A percentile compares a stretch with the other conserved stretches of the same genome.
Conservation (phyloP, 1,140 invertebrate species). For the Atta texana region DNA sequence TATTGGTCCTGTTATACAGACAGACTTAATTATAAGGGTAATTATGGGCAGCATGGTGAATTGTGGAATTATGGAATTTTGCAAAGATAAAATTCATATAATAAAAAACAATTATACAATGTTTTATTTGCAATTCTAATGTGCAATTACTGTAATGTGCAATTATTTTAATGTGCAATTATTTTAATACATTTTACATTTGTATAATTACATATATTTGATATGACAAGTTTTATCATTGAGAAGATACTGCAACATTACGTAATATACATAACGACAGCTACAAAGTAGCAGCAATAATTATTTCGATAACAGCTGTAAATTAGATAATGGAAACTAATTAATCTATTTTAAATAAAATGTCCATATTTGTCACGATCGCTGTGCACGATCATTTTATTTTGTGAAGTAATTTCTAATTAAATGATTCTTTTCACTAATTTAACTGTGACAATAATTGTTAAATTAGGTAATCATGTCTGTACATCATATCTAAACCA, state of each 20-base stretch:
- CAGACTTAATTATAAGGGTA: neutral
- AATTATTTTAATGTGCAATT: neutral
- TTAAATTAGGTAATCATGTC: slow-evolving; percentile 4
- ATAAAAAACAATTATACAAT: slow-evolving; percentile 1
- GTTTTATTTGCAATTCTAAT: neutral
- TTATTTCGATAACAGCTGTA: neutral
- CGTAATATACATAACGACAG: neutral
- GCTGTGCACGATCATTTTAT: neutral
- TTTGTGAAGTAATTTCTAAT: neutral
- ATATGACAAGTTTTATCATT: neutral
- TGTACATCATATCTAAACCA: neutral
- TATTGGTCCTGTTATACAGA: neutral
- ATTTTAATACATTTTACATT: neutral
- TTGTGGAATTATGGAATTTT: neutral
- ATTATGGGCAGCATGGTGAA: neutral
- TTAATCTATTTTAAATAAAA: neutral
- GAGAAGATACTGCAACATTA: neutral
- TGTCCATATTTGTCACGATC: neutral
- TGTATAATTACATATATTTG: neutral
- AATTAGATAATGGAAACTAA: neutral
- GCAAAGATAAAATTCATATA: neutral
- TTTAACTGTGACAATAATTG: slow-evolving; percentile 15
- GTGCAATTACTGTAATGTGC: neutral
- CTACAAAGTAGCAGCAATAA: neutral
- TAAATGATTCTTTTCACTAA: neutral